Conservation (phyloP, 2,113 vertebrate species). For the Mormyrus iriodes region DNA sequence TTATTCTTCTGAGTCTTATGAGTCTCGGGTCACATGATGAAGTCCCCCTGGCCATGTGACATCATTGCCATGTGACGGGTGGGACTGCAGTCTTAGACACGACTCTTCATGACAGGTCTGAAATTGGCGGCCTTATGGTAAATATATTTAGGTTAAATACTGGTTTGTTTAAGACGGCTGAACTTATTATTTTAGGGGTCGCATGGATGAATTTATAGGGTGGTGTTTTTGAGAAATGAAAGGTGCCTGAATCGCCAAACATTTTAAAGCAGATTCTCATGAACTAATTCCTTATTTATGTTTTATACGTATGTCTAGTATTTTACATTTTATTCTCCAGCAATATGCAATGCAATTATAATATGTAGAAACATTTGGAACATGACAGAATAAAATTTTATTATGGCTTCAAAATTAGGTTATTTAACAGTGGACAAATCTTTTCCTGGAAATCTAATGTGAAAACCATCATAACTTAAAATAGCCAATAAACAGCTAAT, state of each 20-base stretch:
- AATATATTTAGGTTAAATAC: conserved; percentile 7
- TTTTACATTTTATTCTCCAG: conserved; percentile 44
- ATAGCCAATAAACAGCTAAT: conserved; percentile 59
- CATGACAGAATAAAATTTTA: conserved; percentile 61
- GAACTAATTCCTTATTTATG: background rate
- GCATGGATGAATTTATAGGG: conserved; percentile 30
- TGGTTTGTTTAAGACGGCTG: background rate
- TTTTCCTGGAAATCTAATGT: conserved; percentile 55
- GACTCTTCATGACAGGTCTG: background rate
- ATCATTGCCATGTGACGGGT: conserved; percentile 30
- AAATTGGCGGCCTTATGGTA: background rate
- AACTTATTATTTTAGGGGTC: background rate
- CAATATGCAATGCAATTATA: conserved; percentile 54
- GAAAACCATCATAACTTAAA: conserved; percentile 59
- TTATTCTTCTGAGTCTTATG: too few species aligned
- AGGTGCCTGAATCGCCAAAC: conserved; percentile 47
- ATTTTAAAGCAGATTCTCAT: conserved; percentile 36
- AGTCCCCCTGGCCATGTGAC: conserved; percentile 26
- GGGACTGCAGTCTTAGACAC: background rate
- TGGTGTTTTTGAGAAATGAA: conserved; percentile 34
- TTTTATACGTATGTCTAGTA: conserved; percentile 46
- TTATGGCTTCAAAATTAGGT: conserved; percentile 61
- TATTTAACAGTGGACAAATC: conserved; percentile 63
- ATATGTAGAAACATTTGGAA: conserved; percentile 51
- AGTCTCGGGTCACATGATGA: background rate